Base-by-base conservation (phyloP, 1,140 invertebrate genomes). In the Brachionus koreanus region DNA sequence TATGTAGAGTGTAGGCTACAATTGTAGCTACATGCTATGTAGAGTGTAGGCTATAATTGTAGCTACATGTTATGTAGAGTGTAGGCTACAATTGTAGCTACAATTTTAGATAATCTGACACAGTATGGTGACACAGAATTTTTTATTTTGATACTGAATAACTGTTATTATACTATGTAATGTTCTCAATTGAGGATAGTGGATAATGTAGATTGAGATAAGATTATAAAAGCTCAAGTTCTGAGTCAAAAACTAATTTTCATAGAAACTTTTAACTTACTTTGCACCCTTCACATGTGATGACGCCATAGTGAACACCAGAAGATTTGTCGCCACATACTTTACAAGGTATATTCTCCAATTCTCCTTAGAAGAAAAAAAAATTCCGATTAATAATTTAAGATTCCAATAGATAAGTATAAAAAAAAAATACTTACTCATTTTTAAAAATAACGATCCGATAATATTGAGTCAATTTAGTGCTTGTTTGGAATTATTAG, bases 201-300 rank as follows among this genome's bases (percentile, higher is more conserved):
- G 3, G 1, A 29, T 29, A 29, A 3, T 29, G 29, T 29, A 29
- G 29, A 29, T 29, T 29, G 29, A 29, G 29, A 29, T 29, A 29
- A 29, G 29, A 29, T 29, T 29, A 29, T 29, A 29, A 29, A 29
- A 29, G n/a, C n/a, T n/a, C n/a, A n/a, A n/a, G n/a, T n/a, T n/a
- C n/a, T n/a, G n/a, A n/a, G n/a, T n/a, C n/a, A n/a, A n/a, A n/a
- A n/a, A n/a, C n/a, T n/a, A n/a, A n/a, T n/a, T n/a, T n/a, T n/a
- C n/a, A n/a, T n/a, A n/a, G n/a, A n/a, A n/a, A n/a, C n/a, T n/a
- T n/a, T n/a, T n/a, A n/a, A 72, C 19, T 63, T 81, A 87, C 88
- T 86, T 89, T 89, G 83, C 88, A 89, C n/a, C 89, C 89, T 84
- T 90, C 89, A 85, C 89, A 90, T 5, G 89, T 88, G 81, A 90